These are phyloP conservation scores for Candoia aspera DNA, from an alignment of 2,113 vertebrate species.

Conservation along the genomic window DNA sequence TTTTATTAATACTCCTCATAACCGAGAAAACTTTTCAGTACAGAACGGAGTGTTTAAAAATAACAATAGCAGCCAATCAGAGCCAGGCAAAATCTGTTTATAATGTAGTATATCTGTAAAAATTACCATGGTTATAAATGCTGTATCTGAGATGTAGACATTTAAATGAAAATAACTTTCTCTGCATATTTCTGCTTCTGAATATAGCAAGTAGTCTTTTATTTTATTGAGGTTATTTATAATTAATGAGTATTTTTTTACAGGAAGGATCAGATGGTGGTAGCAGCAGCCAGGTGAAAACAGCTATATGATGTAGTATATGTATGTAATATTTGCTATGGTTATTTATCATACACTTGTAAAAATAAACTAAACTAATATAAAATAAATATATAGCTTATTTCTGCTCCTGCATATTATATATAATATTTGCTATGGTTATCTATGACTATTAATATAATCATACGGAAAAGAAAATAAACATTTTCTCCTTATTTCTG, in stretches of 20 bases:
- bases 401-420: not conserved
- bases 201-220: not conserved
- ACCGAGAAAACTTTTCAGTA: not conserved
- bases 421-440: not conserved
- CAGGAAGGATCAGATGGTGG: not conserved
- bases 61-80: not conserved
- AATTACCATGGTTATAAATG: not conserved
- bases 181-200: not conserved
- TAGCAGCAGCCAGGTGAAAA: slow-evolving; percentile 10
- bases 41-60: not conserved
- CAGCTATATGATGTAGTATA: not conserved
- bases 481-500: not conserved
- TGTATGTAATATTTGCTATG: not conserved
- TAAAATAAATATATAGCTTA: not conserved
- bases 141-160: not conserved
- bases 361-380: not conserved
- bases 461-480: not conserved
- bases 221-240: not conserved
- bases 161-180: not conserved
- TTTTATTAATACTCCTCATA: not conserved
- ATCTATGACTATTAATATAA: not conserved
- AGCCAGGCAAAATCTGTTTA: not conserved
- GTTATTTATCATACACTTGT: not conserved
- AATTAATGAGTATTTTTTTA: not conserved
- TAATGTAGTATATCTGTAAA: not conserved